A percentile compares a stretch with the other conserved stretches of the same genome.
Conservation (phyloP, 2,113 vertebrate species). For the Brachypteracias leptosomus region DNA sequence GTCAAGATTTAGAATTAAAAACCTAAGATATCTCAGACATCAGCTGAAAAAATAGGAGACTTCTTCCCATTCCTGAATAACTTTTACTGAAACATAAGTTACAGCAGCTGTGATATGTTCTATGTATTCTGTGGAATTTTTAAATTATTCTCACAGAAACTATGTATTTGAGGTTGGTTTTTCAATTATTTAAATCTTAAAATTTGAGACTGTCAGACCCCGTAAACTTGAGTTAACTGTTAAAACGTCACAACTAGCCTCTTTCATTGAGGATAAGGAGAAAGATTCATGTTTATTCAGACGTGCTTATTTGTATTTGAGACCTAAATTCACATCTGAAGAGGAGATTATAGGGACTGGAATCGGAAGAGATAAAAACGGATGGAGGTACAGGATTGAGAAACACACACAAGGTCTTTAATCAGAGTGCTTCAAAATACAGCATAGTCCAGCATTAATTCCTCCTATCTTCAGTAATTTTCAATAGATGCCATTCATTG, state of each 20-base stretch:
- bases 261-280: not conserved
- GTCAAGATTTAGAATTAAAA: not conserved
- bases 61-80: not conserved
- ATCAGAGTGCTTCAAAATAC: not conserved
- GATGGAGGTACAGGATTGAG: not conserved
- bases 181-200: not conserved
- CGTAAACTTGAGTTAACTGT: not conserved
- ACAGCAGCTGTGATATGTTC: not conserved
- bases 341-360: not conserved
- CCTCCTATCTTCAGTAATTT: not conserved
- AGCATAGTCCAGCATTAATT: not conserved
- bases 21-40: not conserved
- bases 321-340: not conserved
- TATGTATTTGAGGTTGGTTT: not conserved
- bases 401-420: not conserved
- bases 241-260: not conserved
- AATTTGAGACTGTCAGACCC: not conserved
- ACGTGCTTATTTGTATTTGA: not conserved
- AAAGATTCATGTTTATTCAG: not conserved
- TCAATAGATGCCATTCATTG: not conserved
- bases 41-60: not conserved
- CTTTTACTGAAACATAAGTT: not conserved
- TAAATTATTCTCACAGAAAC: not conserved
- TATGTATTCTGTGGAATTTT: not conserved
- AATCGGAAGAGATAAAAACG: not conserved